A percentile compares a stretch with the other conserved stretches of the same genome.
Conservation (phyloP, 53 echinoderm and acorn worm species). For the Mesocentrotus franciscanus region DNA sequence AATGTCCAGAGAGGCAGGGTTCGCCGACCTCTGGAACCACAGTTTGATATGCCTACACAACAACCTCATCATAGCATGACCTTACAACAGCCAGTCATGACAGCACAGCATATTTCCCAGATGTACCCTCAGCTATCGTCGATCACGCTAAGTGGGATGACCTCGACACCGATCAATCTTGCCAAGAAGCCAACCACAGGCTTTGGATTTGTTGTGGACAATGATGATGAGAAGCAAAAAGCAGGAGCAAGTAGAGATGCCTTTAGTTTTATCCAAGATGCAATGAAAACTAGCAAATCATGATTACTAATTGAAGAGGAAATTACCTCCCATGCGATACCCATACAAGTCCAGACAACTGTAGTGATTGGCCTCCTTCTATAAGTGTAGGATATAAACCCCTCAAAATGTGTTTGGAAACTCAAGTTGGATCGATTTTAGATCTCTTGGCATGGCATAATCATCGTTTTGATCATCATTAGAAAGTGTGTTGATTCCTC, state of each 20-base stretch:
- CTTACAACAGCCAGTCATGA: neutral
- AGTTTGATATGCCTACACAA: neutral
- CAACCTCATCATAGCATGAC: neutral
- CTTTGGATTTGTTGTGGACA: conserved; percentile 77
- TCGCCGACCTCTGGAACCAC: conserved; percentile 60
- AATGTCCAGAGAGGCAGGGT: conserved; percentile 72
- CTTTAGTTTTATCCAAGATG: conserved; percentile 93
- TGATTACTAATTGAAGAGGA: conserved; percentile 30
- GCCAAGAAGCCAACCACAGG: conserved; percentile 53
- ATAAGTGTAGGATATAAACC: too few species aligned
- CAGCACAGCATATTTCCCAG: conserved; percentile 34
- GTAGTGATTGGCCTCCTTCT: too few species aligned
- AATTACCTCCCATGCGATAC: neutral
- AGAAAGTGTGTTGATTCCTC: too few species aligned
- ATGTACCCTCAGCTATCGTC: conserved; percentile 87
- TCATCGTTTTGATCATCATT: too few species aligned
- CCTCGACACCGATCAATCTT: conserved; percentile 78
- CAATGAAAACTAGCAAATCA: conserved; percentile 80
- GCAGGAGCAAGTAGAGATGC: conserved; percentile 59
- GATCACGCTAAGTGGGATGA: conserved; percentile 72
- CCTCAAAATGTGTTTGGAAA: too few species aligned
- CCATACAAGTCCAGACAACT: neutral
- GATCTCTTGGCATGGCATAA: too few species aligned
- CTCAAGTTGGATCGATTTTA: too few species aligned
- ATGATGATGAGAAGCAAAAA: conserved; percentile 66